Percentiles rank a stretch among this genome's conserved stretches.
phyloP scores from a whole-genome alignment of 2,113 vertebrate species.

The Cinclus mexicanus region DNA sequence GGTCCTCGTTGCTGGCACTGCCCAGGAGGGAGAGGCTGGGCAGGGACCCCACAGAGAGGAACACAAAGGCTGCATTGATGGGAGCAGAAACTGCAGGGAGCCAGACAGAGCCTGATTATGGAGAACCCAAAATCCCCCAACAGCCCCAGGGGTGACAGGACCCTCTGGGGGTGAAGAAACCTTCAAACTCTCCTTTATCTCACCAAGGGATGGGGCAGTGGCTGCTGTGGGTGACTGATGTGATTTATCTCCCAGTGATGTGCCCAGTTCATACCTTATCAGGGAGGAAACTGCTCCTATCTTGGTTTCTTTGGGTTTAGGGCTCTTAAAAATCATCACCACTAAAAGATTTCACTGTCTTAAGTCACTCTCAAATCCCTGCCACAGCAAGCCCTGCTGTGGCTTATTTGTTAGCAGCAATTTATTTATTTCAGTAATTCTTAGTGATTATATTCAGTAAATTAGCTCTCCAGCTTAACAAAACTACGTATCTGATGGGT shows the following conservation, averaged over 20 bases:
- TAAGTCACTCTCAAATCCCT: background rate
- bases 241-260: background rate
- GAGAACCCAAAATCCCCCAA: background rate
- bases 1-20: background rate
- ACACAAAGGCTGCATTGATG: slow-evolving; percentile 73
- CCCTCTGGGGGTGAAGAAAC: fast-evolving
- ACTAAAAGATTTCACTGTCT: background rate
- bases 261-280: background rate
- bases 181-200: background rate
- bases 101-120: background rate
- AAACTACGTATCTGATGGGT: fast-evolving
- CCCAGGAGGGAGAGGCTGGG: slow-evolving; percentile 40
- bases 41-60: slow-evolving; percentile 66
- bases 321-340: background rate
- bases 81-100: slow-evolving; percentile 40
- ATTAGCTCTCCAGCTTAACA: background rate
- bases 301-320: background rate
- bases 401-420: background rate
- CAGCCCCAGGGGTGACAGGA: background rate
- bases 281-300: background rate
- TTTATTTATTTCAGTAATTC: background rate
- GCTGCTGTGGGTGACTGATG: background rate
- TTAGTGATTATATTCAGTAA: background rate
- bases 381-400: background rate
- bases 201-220: background rate